Evolutionary conservation across 2,797 vertebrate genomes (phyloP), one percentile per base, ranked within the genome.

Genomic region (Malurus splendens): DNA sequence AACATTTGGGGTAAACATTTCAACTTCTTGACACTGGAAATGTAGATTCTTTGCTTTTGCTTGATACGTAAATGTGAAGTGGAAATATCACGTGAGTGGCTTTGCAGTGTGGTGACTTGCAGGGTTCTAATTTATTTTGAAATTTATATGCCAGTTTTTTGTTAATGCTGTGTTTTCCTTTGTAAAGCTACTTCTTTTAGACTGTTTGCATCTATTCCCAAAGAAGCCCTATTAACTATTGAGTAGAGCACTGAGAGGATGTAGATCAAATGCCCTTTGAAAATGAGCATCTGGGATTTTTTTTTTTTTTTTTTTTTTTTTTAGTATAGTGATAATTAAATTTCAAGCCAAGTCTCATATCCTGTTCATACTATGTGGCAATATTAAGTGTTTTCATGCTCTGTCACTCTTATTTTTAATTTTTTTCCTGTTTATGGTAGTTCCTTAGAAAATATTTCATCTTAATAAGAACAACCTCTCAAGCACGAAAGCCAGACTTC

Each of bases 391-490:
- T 79, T 73, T 92, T 87, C 61, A 54, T 90, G 82, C 51, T 92
- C 67, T 11, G 24, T 42, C 78, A 62, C 52, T 75, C 28, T 30
- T 62, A 60, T 89, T 93, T 79, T 62, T 60, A 36, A 12, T 27
- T 86, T 90, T 80, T 52, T 95, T 93, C 76, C 56, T 91, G 36
- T 82, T 92, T 89, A 62, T 64, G 90, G 62, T 79, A 75, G 39
- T 39, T 28, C 27, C n/a, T 88, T 75, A 47, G 81, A 94, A 95
- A 66, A 79, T 32, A 87, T 82, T 96, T 96, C 91, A 94, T 96
- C 84, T 96, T 95, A 95, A 94, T 96, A 95, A 93, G 94, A 95
- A 57, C 93, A 96, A 90, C 66, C 71, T 84, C 78, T 94, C 74
- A 95, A 95, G 93, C 93, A 96, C 73, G 56, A 93, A 95, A 95